Base-by-base conservation (phyloP, 2,113 vertebrate species). In the Megalops atlanticus region DNA sequence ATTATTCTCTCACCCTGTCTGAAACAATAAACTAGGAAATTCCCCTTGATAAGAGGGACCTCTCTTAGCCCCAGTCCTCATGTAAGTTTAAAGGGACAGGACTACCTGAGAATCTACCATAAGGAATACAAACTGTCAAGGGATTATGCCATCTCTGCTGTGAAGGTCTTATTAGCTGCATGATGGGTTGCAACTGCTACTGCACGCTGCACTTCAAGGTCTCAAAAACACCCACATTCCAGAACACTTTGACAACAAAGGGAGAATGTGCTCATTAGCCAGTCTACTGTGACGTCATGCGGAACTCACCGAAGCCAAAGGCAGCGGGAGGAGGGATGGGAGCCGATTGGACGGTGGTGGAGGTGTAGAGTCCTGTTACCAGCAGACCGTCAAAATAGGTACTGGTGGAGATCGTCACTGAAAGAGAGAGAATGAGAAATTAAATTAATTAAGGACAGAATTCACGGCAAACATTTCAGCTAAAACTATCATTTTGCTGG, bases 321-420 rank as follows among this genome's bases (percentile, higher is more conserved):
- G 97, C 96, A 74, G 91, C 96, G 77, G 97, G 94, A 40, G 96
- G 95, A n/a, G 95, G 95, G 4, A 97, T 96, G 86, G 96, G 97
- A 81, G 97, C 96, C 41, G 97, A 92, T 87, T 98, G 97, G 82
- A 96, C 93, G 27, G 96, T 96, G 27, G 97, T 98, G 74, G 97
- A 98, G 10, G 98, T 99, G 89, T 99, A 99, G 18, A 99, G 96
- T 69, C 98, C 98, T 2, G 98, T 99, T 81, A 99, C 96, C 88
- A 99, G 89, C 58, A 99, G 93, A 76, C 98, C 98, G 69, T 99
- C 97, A 85, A 99, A 99, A 85, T 95, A 95, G 52, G 97, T 96
- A 84, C 97, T 99, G 78, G 98, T 98, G 0, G 97, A 98, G 92
- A 99, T 94, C 76, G 96, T 97, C 87, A 99, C 98, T 99, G 90